Evolutionary conservation across 2,797 vertebrate genomes (phyloP).

Genomic region (Podargus strigoides): DNA sequence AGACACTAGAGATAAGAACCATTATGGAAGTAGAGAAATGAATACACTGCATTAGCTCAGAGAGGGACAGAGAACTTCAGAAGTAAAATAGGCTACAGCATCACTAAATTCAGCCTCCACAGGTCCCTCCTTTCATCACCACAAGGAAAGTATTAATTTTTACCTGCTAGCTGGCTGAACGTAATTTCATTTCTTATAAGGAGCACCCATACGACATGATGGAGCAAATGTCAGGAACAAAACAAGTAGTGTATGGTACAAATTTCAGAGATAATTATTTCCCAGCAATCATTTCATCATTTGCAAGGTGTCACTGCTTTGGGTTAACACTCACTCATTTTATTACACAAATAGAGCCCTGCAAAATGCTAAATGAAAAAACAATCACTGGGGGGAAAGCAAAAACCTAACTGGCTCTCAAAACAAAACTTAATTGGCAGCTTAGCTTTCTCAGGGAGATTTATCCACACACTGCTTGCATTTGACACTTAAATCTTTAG

Average conservation of each 20-base stretch:
- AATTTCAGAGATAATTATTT: constrained; percentile 11
- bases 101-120: background rate
- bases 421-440: background rate
- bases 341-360: background rate
- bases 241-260: background rate
- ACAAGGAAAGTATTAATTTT: background rate
- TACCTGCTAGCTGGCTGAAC: background rate
- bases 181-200: background rate
- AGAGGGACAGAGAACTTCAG: background rate
- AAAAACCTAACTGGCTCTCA: background rate
- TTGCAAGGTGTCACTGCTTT: background rate
- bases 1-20: background rate
- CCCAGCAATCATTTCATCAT: background rate
- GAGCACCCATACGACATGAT: background rate
- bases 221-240: constrained; percentile 14
- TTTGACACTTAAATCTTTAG: background rate
- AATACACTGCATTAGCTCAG: background rate
- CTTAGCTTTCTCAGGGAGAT: background rate
- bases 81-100: background rate
- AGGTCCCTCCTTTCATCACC: constrained; percentile 1
- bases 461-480: background rate
- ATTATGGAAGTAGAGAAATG: background rate
- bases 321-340: background rate
- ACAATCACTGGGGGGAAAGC: background rate
- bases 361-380: background rate